A percentile compares a stretch with the other conserved stretches of the same genome.
These are phyloP conservation scores for Azemiops feae DNA, from an alignment of 2,113 vertebrate species.

Conservation along the genomic window DNA sequence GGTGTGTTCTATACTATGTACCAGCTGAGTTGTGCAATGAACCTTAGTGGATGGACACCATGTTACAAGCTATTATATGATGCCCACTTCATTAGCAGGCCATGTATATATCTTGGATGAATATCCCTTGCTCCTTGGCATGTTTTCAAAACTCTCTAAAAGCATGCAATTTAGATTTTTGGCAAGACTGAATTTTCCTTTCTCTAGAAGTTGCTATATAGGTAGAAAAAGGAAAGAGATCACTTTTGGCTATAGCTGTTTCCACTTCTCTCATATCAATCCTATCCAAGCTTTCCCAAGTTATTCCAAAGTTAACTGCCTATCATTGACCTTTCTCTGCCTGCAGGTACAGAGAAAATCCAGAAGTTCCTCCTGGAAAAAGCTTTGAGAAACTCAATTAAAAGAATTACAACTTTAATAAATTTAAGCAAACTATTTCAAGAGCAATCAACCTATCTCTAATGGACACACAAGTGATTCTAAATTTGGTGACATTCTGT, in stretches of 20 bases:
- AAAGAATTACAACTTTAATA: too few relatives aligned
- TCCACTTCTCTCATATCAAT: not conserved
- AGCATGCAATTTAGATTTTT: not conserved
- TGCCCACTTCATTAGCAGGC: not conserved
- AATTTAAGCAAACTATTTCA: too few relatives aligned
- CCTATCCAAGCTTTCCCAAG: not conserved
- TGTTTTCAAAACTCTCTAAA: not conserved
- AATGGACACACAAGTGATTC: not conserved
- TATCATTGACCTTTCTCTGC: not conserved
- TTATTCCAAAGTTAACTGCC: not conserved
- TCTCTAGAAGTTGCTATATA: not conserved
- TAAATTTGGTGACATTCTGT: not conserved
- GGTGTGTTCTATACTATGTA: not conserved
- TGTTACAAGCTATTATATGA: not conserved
- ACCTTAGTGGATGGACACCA: not conserved
- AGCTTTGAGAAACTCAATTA: not conserved
- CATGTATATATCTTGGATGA: not conserved
- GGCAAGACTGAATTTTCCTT: not conserved
- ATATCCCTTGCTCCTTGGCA: not conserved
- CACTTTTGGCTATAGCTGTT: not conserved
- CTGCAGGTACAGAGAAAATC: not conserved
- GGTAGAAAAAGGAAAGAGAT: not conserved
- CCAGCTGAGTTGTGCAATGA: not conserved
- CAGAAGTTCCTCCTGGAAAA: not conserved
- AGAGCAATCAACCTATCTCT: not conserved